phyloP scores from a whole-genome alignment of 2,888 invertebrate species.

The Frankliniella fusca region DNA sequence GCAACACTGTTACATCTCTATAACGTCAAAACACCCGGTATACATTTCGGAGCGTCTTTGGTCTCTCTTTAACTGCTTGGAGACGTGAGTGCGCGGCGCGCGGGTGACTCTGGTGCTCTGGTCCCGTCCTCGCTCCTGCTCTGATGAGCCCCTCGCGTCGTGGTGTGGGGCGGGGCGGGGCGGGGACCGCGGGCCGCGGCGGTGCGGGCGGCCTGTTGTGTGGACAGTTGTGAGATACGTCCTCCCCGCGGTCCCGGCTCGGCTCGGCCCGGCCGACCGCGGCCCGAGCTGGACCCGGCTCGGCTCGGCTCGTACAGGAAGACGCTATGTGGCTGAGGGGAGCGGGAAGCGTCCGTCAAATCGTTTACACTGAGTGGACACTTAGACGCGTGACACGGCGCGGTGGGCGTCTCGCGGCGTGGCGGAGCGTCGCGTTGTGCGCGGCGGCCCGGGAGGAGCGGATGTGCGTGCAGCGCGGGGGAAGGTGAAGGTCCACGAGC shows the following conservation, averaged over 20 bases:
- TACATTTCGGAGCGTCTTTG: too few species aligned
- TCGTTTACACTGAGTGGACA: conserved; percentile 26
- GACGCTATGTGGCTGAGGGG: conserved; percentile 19
- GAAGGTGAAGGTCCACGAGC: neutral
- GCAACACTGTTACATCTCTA: too few species aligned
- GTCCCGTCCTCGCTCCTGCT: too few species aligned
- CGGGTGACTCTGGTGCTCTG: too few species aligned
- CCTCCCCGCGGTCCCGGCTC: neutral
- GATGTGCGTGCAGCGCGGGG: neutral
- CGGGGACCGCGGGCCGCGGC: neutral
- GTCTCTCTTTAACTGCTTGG: too few species aligned
- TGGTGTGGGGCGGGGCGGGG: neutral
- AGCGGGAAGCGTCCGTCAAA: conserved; percentile 25
- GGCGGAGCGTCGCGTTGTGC: neutral
- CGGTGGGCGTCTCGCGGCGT: neutral
- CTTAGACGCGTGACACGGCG: conserved; percentile 12
- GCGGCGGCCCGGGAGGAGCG: neutral
- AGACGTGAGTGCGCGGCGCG: too few species aligned
- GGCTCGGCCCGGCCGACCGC: neutral
- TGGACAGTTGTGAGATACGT: conserved; percentile 26
- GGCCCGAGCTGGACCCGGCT: neutral
- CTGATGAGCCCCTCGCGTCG: neutral
- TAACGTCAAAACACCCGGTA: too few species aligned
- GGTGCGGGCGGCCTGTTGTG: neutral
- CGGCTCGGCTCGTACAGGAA: conserved; percentile 4